Percentiles rank a stretch among this genome's conserved stretches.
Conservation (phyloP, 2,113 vertebrate genomes). For the Puffinus mauretanicus region DNA sequence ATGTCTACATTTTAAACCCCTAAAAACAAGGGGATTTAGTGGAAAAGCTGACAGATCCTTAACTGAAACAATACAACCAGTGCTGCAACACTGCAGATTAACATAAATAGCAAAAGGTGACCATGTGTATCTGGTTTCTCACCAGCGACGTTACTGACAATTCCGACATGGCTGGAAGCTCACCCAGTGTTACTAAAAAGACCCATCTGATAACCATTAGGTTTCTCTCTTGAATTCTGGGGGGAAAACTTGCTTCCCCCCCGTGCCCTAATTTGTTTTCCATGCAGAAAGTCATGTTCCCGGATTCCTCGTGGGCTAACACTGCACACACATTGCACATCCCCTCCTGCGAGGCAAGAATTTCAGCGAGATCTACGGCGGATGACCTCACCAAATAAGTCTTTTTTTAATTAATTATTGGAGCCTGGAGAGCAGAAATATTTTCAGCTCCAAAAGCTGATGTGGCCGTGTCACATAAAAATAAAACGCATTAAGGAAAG, state of each 20-base stretch:
- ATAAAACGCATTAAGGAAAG: conserved; percentile 49
- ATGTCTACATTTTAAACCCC: conserved; percentile 50
- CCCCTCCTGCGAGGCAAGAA: conserved; percentile 6
- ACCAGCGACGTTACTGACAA: background rate
- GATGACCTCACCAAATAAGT: conserved; percentile 50
- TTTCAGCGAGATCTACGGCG: background rate
- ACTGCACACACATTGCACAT: background rate
- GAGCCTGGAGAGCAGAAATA: conserved; percentile 23
- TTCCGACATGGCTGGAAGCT: background rate
- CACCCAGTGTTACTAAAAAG: background rate
- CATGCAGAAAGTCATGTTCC: background rate
- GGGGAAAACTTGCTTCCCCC: background rate
- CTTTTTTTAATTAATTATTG: conserved; percentile 43
- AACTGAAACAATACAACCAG: conserved; percentile 32
- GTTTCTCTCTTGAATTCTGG: background rate
- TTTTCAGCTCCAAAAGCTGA: conserved; percentile 42
- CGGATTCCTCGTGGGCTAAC: background rate
- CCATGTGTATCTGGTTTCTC: background rate
- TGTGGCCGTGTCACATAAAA: conserved; percentile 24
- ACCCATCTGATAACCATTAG: background rate
- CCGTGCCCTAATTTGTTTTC: conserved; percentile 6
- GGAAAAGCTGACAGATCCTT: conserved; percentile 42
- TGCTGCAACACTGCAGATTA: background rate
- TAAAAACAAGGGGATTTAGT: conserved; percentile 64
- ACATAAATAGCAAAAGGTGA: background rate